A percentile compares a stretch with the other conserved stretches of the same genome.
Conservation (phyloP, 2,888 invertebrate genomes). For the Dicyrtomina minuta region DNA sequence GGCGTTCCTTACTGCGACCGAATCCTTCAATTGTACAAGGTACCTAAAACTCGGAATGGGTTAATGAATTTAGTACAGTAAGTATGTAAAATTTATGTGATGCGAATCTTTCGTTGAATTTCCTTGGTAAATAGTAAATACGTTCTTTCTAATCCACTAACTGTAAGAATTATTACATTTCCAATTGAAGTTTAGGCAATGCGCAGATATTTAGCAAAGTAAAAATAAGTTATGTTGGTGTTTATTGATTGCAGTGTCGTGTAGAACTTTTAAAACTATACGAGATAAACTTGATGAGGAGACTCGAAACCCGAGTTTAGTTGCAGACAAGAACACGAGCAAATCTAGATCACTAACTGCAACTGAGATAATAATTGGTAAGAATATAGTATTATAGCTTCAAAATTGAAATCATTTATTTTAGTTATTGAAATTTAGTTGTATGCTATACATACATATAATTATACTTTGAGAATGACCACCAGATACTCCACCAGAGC, state of each 20-base stretch:
- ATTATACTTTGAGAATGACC: too few species aligned
- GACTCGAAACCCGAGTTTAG: slow-evolving; percentile 67
- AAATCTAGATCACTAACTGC: slow-evolving; percentile 25
- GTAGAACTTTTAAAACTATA: slow-evolving; percentile 78
- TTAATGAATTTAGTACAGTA: background rate
- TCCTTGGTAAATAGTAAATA: too few species aligned
- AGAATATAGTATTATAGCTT: slow-evolving; percentile 62
- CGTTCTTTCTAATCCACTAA: too few species aligned
- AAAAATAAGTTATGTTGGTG: too few species aligned
- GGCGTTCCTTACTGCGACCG: slow-evolving; percentile 33
- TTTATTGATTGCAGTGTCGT: slow-evolving; percentile 61
- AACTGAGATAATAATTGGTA: slow-evolving; percentile 49
- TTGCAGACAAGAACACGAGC: slow-evolving; percentile 59
- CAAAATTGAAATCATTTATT: slow-evolving; percentile 74
- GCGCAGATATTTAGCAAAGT: too few species aligned
- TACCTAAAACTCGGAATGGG: background rate
- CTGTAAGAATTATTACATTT: too few species aligned
- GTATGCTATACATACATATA: too few species aligned
- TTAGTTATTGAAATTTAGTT: slow-evolving; percentile 68
- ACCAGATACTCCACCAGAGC: too few species aligned
- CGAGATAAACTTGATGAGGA: slow-evolving; percentile 70
- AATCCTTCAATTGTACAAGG: slow-evolving; percentile 3
- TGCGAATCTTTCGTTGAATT: too few species aligned
- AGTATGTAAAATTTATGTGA: too few species aligned
- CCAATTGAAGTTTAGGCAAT: too few species aligned